Conservation (phyloP, 2,888 invertebrate species). For the Mechanitis mazaeus region DNA sequence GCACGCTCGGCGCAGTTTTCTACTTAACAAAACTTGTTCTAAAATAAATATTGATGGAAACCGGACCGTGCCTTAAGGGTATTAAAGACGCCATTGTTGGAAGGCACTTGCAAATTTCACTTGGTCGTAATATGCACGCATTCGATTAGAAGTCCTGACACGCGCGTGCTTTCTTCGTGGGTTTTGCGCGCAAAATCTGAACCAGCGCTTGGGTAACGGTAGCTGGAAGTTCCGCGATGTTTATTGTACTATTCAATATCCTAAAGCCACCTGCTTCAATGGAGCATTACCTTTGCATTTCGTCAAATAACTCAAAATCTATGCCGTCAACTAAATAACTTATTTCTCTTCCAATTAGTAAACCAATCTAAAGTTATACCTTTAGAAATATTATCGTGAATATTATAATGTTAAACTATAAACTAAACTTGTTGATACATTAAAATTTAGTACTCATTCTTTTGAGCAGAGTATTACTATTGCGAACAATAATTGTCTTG, state of each 20-base stretch:
- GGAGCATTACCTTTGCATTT: constrained; percentile 24
- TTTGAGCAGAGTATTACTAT: constrained; percentile 26
- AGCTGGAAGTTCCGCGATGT: constrained; percentile 58
- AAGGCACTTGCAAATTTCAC: constrained; percentile 30
- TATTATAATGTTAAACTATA: constrained; percentile 24
- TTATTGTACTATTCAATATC: constrained; percentile 44
- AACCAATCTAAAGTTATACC: too few relatives aligned
- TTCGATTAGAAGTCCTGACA: constrained; percentile 59
- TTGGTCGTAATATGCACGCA: constrained; percentile 42
- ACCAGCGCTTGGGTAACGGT: constrained; percentile 63
- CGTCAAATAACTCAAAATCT: constrained; percentile 16
- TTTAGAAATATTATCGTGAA: background rate
- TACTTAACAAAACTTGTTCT: constrained; percentile 44
- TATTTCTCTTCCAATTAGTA: background rate
- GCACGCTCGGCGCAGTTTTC: constrained; percentile 64
- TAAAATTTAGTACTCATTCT: constrained; percentile 9
- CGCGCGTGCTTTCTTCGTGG: constrained; percentile 72
- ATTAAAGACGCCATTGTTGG: constrained; percentile 36
- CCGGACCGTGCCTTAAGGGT: constrained; percentile 42
- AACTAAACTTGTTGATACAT: constrained; percentile 29
- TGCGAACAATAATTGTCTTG: constrained; percentile 35
- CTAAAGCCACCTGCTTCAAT: constrained; percentile 27
- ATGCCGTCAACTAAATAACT: background rate
- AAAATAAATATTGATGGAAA: constrained; percentile 39
- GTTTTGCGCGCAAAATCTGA: constrained; percentile 70